Evolutionary conservation across 2,888 invertebrate genomes (phyloP).

Genomic region (Drosophila longiperda): DNA sequence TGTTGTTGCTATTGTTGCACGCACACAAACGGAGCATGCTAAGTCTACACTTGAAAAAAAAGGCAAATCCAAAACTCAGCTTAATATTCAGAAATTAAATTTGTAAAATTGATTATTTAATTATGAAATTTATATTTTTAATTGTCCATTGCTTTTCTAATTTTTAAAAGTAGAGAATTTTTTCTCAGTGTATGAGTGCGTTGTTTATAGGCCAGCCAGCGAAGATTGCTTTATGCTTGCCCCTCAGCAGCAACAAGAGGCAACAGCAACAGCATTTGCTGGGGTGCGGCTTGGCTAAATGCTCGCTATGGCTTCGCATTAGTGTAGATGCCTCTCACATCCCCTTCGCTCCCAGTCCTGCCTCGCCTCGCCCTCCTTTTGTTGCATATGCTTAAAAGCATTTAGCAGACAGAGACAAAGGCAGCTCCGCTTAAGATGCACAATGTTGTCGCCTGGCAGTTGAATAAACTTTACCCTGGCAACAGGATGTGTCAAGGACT

Average conservation of each 20-base stretch:
- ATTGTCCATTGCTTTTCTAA: too few species aligned
- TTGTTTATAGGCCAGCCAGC: conserved; percentile 37
- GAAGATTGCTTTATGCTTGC: conserved; percentile 52
- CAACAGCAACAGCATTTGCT: conserved; percentile 13
- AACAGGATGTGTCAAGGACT: conserved; percentile 50
- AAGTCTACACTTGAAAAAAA: not conserved
- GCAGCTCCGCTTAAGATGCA: conserved; percentile 48
- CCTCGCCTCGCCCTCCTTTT: not conserved
- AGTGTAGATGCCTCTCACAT: conserved; percentile 11
- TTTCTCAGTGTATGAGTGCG: not conserved
- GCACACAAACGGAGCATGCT: not conserved
- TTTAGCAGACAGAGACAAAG: conserved; percentile 38
- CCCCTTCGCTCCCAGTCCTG: not conserved
- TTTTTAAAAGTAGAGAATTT: not conserved
- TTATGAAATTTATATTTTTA: too few species aligned
- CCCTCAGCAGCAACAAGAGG: conserved; percentile 9
- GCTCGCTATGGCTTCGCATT: conserved; percentile 61
- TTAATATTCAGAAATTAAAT: not conserved
- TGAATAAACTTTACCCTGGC: conserved; percentile 69
- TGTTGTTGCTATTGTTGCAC: conserved; percentile 19
- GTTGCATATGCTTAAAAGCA: conserved; percentile 27
- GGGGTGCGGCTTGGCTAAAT: conserved; percentile 47
- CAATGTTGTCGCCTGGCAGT: conserved; percentile 53
- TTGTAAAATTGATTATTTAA: too few species aligned
- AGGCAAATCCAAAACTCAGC: too few species aligned